A percentile compares a stretch with the other conserved stretches of the same genome.
Evolutionary conservation across 2,113 vertebrate species (phyloP).

Genomic region (Seriola quinqueradiata): DNA sequence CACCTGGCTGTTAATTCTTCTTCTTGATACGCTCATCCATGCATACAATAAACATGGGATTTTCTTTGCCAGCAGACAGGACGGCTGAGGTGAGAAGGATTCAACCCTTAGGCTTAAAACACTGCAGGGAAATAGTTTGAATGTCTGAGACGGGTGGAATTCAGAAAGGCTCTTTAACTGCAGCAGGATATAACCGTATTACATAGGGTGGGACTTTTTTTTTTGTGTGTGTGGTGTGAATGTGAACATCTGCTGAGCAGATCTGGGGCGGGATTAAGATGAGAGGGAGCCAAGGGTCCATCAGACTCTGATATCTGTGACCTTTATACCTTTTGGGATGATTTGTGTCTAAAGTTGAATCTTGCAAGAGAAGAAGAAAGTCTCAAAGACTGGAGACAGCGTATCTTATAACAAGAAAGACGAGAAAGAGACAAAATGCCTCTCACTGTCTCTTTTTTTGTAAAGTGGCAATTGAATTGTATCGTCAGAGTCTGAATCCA

Average conservation of each 20-base stretch:
- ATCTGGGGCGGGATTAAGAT: slow-evolving; percentile 32
- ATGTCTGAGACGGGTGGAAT: slow-evolving; percentile 68
- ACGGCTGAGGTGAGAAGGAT: slow-evolving; percentile 43
- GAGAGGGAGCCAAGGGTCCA: slow-evolving; percentile 20
- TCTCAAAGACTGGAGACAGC: neutral
- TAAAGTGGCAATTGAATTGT: slow-evolving; percentile 18
- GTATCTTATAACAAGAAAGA: neutral
- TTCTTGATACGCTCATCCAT: slow-evolving; percentile 32
- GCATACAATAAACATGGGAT: slow-evolving; percentile 46
- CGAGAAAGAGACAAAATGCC: slow-evolving; percentile 5
- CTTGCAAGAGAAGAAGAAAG: neutral
- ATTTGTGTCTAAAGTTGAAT: neutral
- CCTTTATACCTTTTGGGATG: slow-evolving; percentile 5
- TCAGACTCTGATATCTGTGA: slow-evolving; percentile 24
- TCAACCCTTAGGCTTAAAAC: slow-evolving; percentile 42
- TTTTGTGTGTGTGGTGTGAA: slow-evolving; percentile 23
- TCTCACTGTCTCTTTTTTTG: neutral
- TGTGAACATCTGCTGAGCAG: slow-evolving; percentile 57
- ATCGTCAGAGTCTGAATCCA: slow-evolving; percentile 32
- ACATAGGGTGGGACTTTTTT: slow-evolving; percentile 21
- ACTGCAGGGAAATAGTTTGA: slow-evolving; percentile 61
- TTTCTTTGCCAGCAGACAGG: slow-evolving; percentile 28
- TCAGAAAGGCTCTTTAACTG: slow-evolving; percentile 45
- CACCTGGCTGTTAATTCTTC: slow-evolving; percentile 32
- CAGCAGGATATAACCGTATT: slow-evolving; percentile 11